Base-by-base conservation (phyloP, 2,797 vertebrate species). In the Phrynocephalus forsythii region DNA sequence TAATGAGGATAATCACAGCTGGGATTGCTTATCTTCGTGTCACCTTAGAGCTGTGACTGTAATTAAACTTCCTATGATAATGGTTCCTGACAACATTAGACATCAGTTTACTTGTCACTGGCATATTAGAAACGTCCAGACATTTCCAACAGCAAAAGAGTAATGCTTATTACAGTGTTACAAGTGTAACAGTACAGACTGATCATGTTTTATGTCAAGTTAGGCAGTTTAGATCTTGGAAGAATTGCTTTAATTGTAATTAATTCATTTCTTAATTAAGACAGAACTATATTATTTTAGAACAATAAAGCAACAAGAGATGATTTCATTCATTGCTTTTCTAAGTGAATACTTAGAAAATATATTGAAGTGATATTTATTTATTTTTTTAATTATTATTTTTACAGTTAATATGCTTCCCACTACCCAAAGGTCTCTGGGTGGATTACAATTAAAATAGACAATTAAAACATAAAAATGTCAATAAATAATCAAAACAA, bases 31-130 rank as follows among this genome's bases (percentile, higher is more conserved):
- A 94, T 93, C 77, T 78, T 71, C 38, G 73, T 44, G 88, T 94
- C 90, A 92, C 86, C 72, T 89, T 92, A 86, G 92, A 79, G 91
- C 84, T 90, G 83, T 94, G 91, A 93, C 89, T 93, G 69, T 83
- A 90, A 83, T 67, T 90, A 91, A 90, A 79, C 89, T 92, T 95
- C 87, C 91, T 93, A 85, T 90, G 93, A 94, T 94, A 94, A 93
- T 79, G 83, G 88, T 82, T 87, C 85, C 77, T 92, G 82, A 56
- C 89, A 85, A 44, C 82, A 80, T 85, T 67, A 86, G 78, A 38
- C 68, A 75, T 82, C 84, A 78, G 30, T 84, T 91, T 90, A 78
- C 87, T 87, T 26, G 2, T 26, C 90, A 33, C 66, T 83, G 67
- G 68, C 60, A 24, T 82, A 76, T 91, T 91, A 84, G 73, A 76